Percentiles rank a stretch among this genome's conserved stretches.
phyloP scores from a whole-genome alignment of 2,113 vertebrate species.

The Triplophysa siluroides region DNA sequence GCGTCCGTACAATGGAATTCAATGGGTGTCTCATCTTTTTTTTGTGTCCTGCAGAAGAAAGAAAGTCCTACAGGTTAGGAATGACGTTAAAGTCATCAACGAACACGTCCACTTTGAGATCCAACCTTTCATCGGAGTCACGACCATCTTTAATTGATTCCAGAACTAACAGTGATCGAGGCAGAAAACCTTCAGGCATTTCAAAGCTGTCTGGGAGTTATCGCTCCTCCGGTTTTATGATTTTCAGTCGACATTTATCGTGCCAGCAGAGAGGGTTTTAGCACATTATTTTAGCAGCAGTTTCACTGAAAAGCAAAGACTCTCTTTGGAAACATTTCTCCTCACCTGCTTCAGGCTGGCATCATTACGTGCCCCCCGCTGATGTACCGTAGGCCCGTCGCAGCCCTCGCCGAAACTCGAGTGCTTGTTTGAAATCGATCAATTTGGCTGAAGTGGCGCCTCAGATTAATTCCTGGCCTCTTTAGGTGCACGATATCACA shows the following conservation, averaged over 20 bases:
- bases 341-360: constrained; percentile 12
- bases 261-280: constrained; percentile 13
- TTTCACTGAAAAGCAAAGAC: constrained; percentile 12
- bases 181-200: neutral
- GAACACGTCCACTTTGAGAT: neutral
- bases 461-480: constrained; percentile 25
- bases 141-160: neutral
- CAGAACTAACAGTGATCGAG: neutral
- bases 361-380: constrained; percentile 17
- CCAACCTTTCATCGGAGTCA: neutral
- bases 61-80: no score
- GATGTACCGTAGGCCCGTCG: constrained; percentile 24
- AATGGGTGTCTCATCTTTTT: no score
- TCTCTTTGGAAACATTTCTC: constrained; percentile 25
- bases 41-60: no score
- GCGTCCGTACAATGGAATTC: no score
- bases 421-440: constrained; percentile 32
- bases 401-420: constrained; percentile 17
- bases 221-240: neutral
- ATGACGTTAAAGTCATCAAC: no score
- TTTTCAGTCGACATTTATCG: constrained; percentile 2
- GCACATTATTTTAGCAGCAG: constrained; percentile 4
- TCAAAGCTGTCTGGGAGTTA: neutral
- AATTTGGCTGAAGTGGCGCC: constrained; percentile 27
- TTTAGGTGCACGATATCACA: constrained; percentile 21